These are phyloP conservation scores for Nematolebias whitei DNA, from an alignment of 2,113 vertebrate species.

Conservation along the genomic window DNA sequence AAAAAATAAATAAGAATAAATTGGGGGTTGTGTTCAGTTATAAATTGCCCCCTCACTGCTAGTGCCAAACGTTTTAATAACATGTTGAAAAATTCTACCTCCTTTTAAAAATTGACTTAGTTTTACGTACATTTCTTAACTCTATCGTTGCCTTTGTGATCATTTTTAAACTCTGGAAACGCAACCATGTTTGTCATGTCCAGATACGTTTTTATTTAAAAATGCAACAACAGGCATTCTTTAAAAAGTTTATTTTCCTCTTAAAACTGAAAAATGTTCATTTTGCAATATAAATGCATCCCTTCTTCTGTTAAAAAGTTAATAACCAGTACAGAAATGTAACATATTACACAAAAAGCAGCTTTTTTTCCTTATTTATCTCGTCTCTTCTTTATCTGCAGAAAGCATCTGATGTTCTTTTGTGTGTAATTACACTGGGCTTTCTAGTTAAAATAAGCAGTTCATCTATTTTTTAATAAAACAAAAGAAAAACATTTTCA, in stretches of 20 bases:
- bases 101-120: conserved; percentile 39
- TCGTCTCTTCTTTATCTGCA: conserved; percentile 43
- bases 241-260: not conserved
- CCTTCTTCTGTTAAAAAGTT: conserved; percentile 9
- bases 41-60: conserved; percentile 22
- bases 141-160: not conserved
- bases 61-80: conserved; percentile 20
- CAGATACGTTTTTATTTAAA: not conserved
- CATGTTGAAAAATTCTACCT: conserved; percentile 60
- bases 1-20: not conserved
- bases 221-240: not conserved
- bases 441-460: conserved; percentile 46
- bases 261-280: conserved; percentile 8
- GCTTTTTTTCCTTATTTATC: conserved; percentile 55
- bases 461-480: conserved; percentile 76
- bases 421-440: conserved; percentile 53
- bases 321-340: conserved; percentile 18
- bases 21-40: conserved; percentile 1
- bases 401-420: conserved; percentile 19
- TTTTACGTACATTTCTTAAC: conserved; percentile 36
- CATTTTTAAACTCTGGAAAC: conserved; percentile 6
- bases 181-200: conserved; percentile 1
- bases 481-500: not conserved
- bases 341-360: conserved; percentile 43
- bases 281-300: conserved; percentile 15